Evolutionary conservation across 35 echinoderm and acorn worm species (phyloP).

Genomic region (Apostichopus californicus): DNA sequence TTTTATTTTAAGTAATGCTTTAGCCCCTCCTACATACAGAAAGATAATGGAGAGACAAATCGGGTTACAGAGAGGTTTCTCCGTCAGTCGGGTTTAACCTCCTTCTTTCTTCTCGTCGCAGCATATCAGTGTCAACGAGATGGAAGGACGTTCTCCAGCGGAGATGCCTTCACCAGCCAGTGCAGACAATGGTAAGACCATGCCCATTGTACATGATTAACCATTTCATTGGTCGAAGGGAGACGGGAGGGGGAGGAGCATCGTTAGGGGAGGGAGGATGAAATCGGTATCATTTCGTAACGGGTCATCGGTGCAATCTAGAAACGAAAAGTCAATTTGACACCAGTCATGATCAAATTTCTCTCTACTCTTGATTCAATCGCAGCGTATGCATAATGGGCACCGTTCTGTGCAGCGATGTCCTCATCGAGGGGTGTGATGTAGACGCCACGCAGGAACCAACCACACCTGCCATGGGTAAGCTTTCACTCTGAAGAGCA

Average conservation of each 20-base stretch:
- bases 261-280: no score
- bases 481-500: background rate
- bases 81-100: no score
- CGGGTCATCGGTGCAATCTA: no score
- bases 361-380: background rate
- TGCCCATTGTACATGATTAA: no score
- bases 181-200: constrained; percentile 20
- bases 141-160: background rate
- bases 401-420: background rate
- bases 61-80: no score
- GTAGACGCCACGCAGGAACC: background rate
- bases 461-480: background rate
- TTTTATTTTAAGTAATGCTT: no score
- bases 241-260: no score
- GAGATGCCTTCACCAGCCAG: background rate
- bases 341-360: background rate
- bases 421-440: background rate
- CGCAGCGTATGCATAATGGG: background rate
- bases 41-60: no score
- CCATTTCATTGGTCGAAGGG: no score
- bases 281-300: no score
- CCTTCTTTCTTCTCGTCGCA: background rate
- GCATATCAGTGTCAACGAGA: background rate
- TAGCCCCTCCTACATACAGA: no score
- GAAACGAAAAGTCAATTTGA: no score